Evolutionary conservation across 2,888 invertebrate genomes (phyloP), one percentile per base, ranked within the genome.

Genomic region (Heliconius charithonia): DNA sequence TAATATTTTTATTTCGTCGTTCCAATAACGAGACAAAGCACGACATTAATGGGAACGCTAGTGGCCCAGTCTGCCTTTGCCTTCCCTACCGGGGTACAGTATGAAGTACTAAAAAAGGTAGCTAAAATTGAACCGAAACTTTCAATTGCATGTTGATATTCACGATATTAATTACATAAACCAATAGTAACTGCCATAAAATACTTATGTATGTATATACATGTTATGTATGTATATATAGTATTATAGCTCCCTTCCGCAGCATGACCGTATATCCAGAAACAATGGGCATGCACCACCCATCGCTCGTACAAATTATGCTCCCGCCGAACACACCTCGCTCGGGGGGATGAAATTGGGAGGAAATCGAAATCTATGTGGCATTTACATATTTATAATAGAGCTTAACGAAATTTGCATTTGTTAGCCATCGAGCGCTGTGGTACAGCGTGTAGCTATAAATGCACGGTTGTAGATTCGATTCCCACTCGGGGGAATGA

Each of bases 201-300:
- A 19, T 59, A 59, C n/a, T n/a, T n/a, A n/a, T n/a, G n/a, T 59
- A 59, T n/a, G 9, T 59, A 56, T 29, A 27, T 51, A 51, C 22
- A 29, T 29, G 4, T n/a, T n/a, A n/a, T n/a, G n/a, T n/a, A 29
- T 29, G 4, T 29, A 70, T 70, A 71, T 25, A 37, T 29, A 65
- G 13, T 19, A n/a, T n/a, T 67, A 69, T n/a, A n/a, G 56, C n/a
- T 9, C 16, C 32, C 32, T 72, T 25, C 32, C 59, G 59, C 72
- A 25, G 59, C 32, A 25, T n/a, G 32, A n/a, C n/a, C 32, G 25
- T 69, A 69, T 25, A 69, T 72, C 56, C 56, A 72, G 56, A 71
- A 71, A 71, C 71, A 71, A 71, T 71, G 56, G 51, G 13, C 41
- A 59, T 56, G 56, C 56, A 56, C 51, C 71, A 56, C 71, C 71